These are phyloP conservation scores for Pelecanus crispus DNA, from an alignment of 2,113 vertebrate genomes.

Conservation along the genomic window DNA sequence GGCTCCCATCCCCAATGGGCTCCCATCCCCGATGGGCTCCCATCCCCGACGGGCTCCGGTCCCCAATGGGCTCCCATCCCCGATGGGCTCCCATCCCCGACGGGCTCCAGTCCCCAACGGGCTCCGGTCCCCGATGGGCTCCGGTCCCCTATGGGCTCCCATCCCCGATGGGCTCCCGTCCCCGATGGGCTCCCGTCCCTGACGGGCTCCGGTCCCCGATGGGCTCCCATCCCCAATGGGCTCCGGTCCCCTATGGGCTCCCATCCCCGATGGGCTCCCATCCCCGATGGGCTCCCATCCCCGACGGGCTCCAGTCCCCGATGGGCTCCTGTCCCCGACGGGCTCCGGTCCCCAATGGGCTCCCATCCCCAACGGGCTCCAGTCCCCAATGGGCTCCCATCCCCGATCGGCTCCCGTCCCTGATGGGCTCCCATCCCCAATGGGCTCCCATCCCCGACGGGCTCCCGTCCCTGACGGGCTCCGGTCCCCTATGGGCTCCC, in stretches of 20 bases:
- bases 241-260: background rate
- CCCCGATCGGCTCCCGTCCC: too few relatives aligned
- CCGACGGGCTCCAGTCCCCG: too few relatives aligned
- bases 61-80: too few relatives aligned
- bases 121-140: background rate
- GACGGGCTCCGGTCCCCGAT: too few relatives aligned
- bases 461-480: background rate
- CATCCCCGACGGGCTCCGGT: rapidly evolving
- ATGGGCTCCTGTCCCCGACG: too few relatives aligned
- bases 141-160: too few relatives aligned
- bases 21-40: background rate
- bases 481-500: background rate
- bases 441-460: background rate
- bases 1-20: too few relatives aligned
- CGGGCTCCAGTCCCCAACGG: background rate
- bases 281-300: background rate
- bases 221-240: background rate
- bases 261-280: background rate
- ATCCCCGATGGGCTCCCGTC: background rate
- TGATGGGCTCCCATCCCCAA: background rate
- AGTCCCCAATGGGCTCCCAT: background rate
- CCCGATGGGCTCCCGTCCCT: background rate
- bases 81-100: background rate
- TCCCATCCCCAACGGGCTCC: background rate
- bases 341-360: background rate